Percentiles rank a stretch among this genome's conserved stretches.
Evolutionary conservation across 2,797 vertebrate genomes (phyloP).

Genomic region (Percopsis omiscomaycus): DNA sequence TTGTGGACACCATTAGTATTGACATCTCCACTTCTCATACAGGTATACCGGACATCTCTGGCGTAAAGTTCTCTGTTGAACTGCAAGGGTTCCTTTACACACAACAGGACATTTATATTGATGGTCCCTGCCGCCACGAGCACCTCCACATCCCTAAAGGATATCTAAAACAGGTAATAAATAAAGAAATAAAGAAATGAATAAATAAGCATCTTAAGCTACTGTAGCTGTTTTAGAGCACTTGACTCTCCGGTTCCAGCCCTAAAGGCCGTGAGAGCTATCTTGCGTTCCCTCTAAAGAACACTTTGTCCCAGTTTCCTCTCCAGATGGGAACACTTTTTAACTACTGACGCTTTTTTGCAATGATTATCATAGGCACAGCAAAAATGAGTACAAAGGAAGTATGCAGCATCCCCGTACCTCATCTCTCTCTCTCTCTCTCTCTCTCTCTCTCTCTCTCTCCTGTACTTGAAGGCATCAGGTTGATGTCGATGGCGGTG

Average conservation of each 20-base stretch:
- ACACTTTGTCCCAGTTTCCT: conserved; percentile 79
- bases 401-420: conserved; percentile 37
- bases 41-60: conserved; percentile 20
- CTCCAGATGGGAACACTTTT: conserved; percentile 78
- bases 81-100: conserved; percentile 42
- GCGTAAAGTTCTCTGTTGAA: conserved; percentile 8
- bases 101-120: conserved; percentile 50
- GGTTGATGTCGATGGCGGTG: conserved; percentile 20
- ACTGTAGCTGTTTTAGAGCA: conserved; percentile 58
- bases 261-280: conserved; percentile 72
- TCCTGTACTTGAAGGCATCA: conserved; percentile 7
- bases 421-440: conserved; percentile 7
- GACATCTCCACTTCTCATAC: conserved; percentile 20
- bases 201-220: conserved; percentile 67
- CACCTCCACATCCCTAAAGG: conserved; percentile 43
- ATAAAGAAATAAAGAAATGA: conserved; percentile 1
- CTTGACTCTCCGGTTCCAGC: conserved; percentile 62
- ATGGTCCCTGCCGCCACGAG: conserved; percentile 61
- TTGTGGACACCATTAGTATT: conserved; percentile 52
- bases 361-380: conserved; percentile 68
- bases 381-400: conserved; percentile 61
- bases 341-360: conserved; percentile 69
- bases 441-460: conserved; percentile 1
- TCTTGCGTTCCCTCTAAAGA: conserved; percentile 75
- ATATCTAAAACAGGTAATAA: conserved; percentile 58